phyloP scores from a whole-genome alignment of 2,888 invertebrate genomes.

The Watsonalla cultraria region DNA sequence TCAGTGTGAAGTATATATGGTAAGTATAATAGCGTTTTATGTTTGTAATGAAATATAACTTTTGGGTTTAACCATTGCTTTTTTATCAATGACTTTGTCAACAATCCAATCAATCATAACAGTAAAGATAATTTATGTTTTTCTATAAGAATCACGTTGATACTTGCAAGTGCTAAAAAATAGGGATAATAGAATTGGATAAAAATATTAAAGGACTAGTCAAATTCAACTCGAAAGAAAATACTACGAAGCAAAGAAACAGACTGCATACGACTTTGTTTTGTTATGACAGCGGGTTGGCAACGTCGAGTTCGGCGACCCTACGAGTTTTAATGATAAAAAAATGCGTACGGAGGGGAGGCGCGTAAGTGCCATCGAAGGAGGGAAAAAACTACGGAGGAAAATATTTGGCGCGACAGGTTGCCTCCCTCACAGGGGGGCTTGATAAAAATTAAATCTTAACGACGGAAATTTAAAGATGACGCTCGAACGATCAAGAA shows the following conservation, averaged over 20 bases:
- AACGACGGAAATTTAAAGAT: constrained; percentile 79
- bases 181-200: neutral
- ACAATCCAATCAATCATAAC: too few species aligned
- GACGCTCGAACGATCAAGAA: constrained; percentile 78
- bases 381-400: constrained; percentile 77
- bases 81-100: too few species aligned
- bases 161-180: too few species aligned
- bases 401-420: constrained; percentile 80
- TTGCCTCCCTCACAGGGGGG: constrained; percentile 49
- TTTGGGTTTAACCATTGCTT: too few species aligned
- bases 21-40: too few species aligned
- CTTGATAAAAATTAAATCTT: constrained; percentile 79
- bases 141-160: too few species aligned
- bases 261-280: constrained; percentile 64
- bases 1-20: neutral
- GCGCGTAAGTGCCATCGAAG: constrained; percentile 76
- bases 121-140: too few species aligned
- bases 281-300: constrained; percentile 76
- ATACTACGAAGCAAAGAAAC: constrained; percentile 50
- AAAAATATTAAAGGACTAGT: neutral
- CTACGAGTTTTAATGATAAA: constrained; percentile 78
- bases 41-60: too few species aligned
- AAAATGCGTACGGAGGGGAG: constrained; percentile 77
- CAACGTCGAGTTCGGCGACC: constrained; percentile 74
- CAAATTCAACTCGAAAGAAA: constrained; percentile 16